Evolutionary conservation across 2,888 invertebrate species (phyloP), one percentile per base, ranked within the genome.

Genomic region (Andrena bucephala): DNA sequence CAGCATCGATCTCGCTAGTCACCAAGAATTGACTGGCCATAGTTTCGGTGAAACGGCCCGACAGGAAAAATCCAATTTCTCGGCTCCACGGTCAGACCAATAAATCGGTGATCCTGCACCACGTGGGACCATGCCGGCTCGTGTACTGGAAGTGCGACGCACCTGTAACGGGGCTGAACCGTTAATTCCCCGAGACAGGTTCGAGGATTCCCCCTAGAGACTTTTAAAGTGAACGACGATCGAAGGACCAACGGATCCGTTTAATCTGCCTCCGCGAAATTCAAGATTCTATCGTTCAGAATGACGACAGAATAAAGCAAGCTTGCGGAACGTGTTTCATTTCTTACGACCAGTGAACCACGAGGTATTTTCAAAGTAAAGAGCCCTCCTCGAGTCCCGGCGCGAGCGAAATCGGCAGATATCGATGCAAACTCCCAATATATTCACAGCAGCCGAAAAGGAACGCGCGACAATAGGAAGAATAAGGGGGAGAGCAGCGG

Each of bases 1-100:
- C 29, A 20, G 65, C 68, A 77, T 81, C 70, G 79, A 77, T 84
- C 75, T 79, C 63, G 36, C 50, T 20, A 50, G 63, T 60, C 59
- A 67, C 70, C 77, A 76, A 77, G 75, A 33, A 77, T 72, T 62
- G 71, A 69, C 10, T 27, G 57, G 52, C 50, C 67, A 52, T 27
- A 33, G 60, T 79, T 74, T 70, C 71, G 52, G 48, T 20, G 13
- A 70, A 63, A 69, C 2, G 63, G 62, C 27, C 27, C 71, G 59
- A 77, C 33, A 69, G 36, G 62, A 76, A 80, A 78, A 74, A 87
- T 83, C 48, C 69, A 81, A 86, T 84, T 86, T 74, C 66, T 80
- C 68, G 78, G 62, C 27, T 31, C 48, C 42, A 52, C 36, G 57
- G 54, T 54, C 54, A 29, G 63, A 16, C 42, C 74, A 65, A 77